Base-by-base conservation (phyloP, 2,888 invertebrate genomes). In the Pantelozetes paolii region DNA sequence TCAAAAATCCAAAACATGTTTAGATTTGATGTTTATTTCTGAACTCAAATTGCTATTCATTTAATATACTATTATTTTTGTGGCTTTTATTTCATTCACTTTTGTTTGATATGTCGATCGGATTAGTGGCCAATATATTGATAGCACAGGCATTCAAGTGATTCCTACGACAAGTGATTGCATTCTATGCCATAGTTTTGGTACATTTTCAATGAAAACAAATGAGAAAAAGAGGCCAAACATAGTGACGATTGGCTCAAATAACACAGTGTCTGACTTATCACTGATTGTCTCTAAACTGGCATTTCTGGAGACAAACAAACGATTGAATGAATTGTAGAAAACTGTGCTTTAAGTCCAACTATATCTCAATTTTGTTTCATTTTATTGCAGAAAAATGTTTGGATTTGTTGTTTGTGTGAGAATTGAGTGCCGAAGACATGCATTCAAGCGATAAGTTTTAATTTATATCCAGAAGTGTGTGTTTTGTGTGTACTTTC, bases 41-140 rank as follows among this genome's bases (percentile, higher is more conserved):
- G 2, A 2, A 20, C 26, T 54, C 11, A 2, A 54, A 54, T 54
- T n/a, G 20, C 45, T 54, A 20, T 20, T 23, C 3, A 1, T 20
- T 50, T 54, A n/a, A 54, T 54, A 54, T 54, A 54, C 54, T 5
- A 42, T 42, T 9, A 42, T 15, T 42, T 42, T 9, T 26, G 6
- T 2, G 54, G 54, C 26, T 54, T 54, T 54, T 11, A 26, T 54
- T 54, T 26, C 18, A 54, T 20, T 18, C 54, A 54, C 23, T 54
- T n/a, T 45, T 45, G 45, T 45, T n/a, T 45, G 18, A 54, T 54
- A 54, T 54, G 54, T 54, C 18, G 20, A 26, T n/a, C n/a, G 54
- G 54, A 54, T 54, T 54, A 54, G 54, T 54, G 20, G 54, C 54
- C 54, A 54, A 54, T 54, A 54, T 54, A n/a, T 54, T n/a, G n/a